Percentiles rank a stretch among this genome's conserved stretches.
These are phyloP conservation scores for Nothocercus julius DNA, from an alignment of 2,113 vertebrate genomes.

Conservation along the genomic window DNA sequence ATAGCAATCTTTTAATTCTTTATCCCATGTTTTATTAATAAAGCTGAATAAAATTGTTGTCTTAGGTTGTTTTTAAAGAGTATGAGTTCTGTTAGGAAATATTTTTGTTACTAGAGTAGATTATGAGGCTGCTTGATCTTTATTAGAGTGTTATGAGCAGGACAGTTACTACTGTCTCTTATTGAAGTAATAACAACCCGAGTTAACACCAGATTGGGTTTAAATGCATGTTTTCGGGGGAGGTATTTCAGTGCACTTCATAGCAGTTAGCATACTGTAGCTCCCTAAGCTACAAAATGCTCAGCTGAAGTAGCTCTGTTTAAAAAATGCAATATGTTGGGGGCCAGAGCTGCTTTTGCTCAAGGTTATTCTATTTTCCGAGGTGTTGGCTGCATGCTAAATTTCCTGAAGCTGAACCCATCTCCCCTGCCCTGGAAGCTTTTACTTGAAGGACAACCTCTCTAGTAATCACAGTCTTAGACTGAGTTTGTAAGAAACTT, in stretches of 20 bases:
- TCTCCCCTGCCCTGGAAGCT: not conserved
- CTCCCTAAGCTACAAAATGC: not conserved
- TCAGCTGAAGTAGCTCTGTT: not conserved
- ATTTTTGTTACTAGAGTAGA: not conserved
- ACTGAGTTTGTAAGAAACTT: not conserved
- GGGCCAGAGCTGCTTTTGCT: not conserved
- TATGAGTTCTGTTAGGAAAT: not conserved
- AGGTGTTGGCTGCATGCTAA: not conserved
- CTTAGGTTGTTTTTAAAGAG: not conserved
- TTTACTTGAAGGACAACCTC: not conserved
- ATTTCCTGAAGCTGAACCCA: not conserved
- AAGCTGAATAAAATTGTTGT: slow-evolving; percentile 6
- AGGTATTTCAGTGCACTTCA: not conserved
- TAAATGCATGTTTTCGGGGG: not conserved
- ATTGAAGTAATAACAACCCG: not conserved
- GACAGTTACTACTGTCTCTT: not conserved
- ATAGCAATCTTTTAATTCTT: not conserved
- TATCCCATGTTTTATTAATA: slow-evolving; percentile 25
- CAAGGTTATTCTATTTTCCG: not conserved
- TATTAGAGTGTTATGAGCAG: not conserved
- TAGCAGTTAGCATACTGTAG: not conserved
- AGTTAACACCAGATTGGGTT: not conserved
- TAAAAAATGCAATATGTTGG: not conserved
- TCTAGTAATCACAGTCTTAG: not conserved
- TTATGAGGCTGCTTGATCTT: not conserved